phyloP scores from a whole-genome alignment of 1,140 invertebrate species.

The Episyrphus balteatus region DNA sequence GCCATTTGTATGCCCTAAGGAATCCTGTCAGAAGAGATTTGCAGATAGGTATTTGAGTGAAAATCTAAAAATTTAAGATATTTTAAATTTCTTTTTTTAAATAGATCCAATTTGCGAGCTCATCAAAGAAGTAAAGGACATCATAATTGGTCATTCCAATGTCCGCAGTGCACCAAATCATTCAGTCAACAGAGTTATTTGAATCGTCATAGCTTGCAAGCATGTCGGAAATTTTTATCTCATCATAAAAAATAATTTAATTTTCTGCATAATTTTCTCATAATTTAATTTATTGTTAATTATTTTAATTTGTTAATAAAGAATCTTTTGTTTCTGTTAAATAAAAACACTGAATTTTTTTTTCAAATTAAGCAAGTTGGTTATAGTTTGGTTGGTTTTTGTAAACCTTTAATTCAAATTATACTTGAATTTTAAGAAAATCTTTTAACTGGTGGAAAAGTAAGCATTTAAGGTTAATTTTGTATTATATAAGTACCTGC shows the following conservation, averaged over 20 bases:
- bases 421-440: no score
- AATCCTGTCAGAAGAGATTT: constrained; percentile 53
- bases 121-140: constrained; percentile 58
- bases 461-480: no score
- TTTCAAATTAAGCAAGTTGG: no score
- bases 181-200: constrained; percentile 64
- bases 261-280: no score
- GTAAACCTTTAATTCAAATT: no score
- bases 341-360: no score
- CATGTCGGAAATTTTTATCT: constrained; percentile 49
- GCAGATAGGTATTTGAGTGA: constrained; percentile 50
- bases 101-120: constrained; percentile 55
- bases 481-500: no score
- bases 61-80: background rate
- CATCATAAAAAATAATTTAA: background rate
- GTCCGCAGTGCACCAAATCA: constrained; percentile 53
- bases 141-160: constrained; percentile 56
- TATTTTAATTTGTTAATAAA: no score
- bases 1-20: constrained; percentile 53
- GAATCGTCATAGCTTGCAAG: constrained; percentile 57
- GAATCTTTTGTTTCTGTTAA: no score
- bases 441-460: no score
- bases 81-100: constrained; percentile 2
- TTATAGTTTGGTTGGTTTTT: no score
- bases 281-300: no score